These are phyloP conservation scores for Chrysina gloriosa DNA, from an alignment of 2,888 invertebrate genomes.

Conservation along the genomic window DNA sequence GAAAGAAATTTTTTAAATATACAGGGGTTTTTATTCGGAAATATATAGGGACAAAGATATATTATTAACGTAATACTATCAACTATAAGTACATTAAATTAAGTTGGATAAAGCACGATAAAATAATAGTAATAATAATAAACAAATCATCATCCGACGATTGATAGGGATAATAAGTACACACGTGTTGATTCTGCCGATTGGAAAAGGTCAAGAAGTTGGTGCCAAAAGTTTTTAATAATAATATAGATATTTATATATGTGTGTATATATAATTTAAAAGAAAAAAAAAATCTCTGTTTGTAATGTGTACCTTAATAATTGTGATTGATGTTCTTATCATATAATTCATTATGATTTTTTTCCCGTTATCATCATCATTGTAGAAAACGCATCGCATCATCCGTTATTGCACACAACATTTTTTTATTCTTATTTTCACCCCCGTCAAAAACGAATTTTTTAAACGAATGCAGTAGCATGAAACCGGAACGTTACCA, in stretches of 20 bases:
- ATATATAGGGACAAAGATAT: constrained; percentile 19
- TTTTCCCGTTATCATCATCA: background rate
- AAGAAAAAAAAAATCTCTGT: constrained; percentile 7
- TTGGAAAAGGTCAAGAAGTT: constrained; percentile 1
- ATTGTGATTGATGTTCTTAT: constrained; percentile 1
- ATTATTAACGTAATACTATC: background rate
- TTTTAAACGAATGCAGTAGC: constrained; percentile 13
- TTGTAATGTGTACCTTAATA: constrained; percentile 22
- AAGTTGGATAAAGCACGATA: background rate
- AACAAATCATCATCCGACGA: constrained; percentile 16
- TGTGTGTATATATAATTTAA: constrained; percentile 14
- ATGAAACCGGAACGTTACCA: background rate
- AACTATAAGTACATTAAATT: constrained; percentile 9
- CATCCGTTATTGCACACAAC: too few relatives aligned
- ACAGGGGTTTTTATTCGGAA: constrained; percentile 44
- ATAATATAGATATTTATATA: constrained; percentile 1
- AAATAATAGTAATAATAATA: constrained; percentile 6
- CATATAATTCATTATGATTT: background rate
- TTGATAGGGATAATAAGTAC: background rate
- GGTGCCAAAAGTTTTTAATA: constrained; percentile 20
- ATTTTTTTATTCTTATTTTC: constrained; percentile 2
- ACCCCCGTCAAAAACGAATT: background rate
- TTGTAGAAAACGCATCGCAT: too few relatives aligned
- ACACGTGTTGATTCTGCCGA: background rate
- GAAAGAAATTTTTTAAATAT: constrained; percentile 32